Evolutionary conservation across 2,797 vertebrate species (phyloP).

Genomic region (Lagocephalus sceleratus): DNA sequence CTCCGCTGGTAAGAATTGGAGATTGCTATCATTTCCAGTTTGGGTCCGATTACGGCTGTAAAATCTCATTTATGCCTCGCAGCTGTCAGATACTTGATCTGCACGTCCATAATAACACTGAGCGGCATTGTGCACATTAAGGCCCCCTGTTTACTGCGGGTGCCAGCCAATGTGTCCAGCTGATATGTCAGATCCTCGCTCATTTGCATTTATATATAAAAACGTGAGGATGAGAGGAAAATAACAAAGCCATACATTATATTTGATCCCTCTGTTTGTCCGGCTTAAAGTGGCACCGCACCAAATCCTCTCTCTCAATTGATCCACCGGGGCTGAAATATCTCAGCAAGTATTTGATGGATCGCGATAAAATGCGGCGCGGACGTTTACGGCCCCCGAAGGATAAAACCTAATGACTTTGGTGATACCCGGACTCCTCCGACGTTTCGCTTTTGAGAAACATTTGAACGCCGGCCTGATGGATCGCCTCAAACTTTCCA

Average conservation of each 20-base stretch:
- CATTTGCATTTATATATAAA: not conserved
- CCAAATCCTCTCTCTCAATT: not conserved
- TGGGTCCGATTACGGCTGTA: constrained; percentile 59
- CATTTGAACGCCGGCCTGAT: constrained; percentile 11
- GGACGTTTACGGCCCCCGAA: constrained; percentile 12
- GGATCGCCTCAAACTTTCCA: constrained; percentile 7
- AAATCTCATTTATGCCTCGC: constrained; percentile 35
- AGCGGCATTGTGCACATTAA: constrained; percentile 22
- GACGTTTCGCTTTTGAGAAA: not conserved
- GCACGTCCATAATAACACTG: constrained; percentile 40
- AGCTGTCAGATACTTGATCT: constrained; percentile 28
- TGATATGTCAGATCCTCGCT: constrained; percentile 14
- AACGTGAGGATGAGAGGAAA: not conserved
- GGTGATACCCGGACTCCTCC: constrained; percentile 4
- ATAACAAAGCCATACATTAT: constrained; percentile 2
- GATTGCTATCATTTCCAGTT: constrained; percentile 38
- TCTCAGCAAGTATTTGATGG: constrained; percentile 13
- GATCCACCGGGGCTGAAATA: constrained; percentile 5
- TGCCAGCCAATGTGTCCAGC: constrained; percentile 4
- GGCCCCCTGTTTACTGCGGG: constrained; percentile 4
- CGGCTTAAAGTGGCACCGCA: not conserved
- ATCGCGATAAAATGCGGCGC: constrained; percentile 10
- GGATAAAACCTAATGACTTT: constrained; percentile 14
- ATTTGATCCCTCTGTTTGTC: constrained; percentile 3
- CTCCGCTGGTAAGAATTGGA: constrained; percentile 33